phyloP scores from a whole-genome alignment of 2,797 vertebrate species.

The Crypturellus tataupa region DNA sequence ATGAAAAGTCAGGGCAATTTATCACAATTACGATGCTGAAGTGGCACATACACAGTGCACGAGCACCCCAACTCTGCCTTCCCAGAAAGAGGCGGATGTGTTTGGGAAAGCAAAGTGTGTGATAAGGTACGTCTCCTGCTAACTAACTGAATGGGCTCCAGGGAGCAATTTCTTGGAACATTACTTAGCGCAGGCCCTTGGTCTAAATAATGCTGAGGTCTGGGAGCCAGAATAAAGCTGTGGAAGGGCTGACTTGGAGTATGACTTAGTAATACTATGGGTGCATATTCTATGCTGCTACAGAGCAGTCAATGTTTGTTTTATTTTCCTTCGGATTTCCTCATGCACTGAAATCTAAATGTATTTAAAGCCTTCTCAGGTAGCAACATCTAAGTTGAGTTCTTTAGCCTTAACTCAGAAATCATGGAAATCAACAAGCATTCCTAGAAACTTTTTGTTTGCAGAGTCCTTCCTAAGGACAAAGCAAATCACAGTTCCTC shows the following conservation, averaged over 20 bases:
- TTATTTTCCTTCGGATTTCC: background rate
- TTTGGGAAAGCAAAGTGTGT: background rate
- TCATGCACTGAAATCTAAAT: background rate
- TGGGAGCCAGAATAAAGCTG: background rate
- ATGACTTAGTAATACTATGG: no score
- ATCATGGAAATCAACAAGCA: background rate
- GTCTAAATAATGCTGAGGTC: background rate
- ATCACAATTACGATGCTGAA: background rate
- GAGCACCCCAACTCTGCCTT: fast-evolving
- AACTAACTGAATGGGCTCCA: background rate
- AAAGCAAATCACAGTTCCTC: background rate
- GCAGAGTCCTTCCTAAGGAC: background rate
- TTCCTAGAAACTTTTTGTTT: background rate
- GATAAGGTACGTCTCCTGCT: background rate
- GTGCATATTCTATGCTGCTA: background rate
- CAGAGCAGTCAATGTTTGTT: background rate
- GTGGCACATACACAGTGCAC: background rate
- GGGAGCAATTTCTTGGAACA: background rate
- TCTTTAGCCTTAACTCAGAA: background rate
- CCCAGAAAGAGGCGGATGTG: background rate
- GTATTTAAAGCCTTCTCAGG: background rate
- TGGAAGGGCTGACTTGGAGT: background rate
- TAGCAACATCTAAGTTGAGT: background rate
- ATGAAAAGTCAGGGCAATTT: background rate
- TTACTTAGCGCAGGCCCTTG: background rate